These are phyloP conservation scores for Eudyptes chrysolophus DNA, from an alignment of 2,113 vertebrate species.

Conservation along the genomic window DNA sequence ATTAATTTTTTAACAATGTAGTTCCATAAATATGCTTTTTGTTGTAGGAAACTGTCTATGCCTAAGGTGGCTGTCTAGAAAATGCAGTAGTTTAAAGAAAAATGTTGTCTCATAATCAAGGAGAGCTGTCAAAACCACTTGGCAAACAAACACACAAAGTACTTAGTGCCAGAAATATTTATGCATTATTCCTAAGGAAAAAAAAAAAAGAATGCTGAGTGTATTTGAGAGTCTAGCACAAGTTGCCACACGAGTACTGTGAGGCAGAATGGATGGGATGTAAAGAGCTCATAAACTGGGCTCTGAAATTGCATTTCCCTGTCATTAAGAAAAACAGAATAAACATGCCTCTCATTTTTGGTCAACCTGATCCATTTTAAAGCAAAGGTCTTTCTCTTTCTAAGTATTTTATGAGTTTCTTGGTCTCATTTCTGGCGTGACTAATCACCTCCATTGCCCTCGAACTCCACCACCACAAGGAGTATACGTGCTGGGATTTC, in stretches of 20 bases:
- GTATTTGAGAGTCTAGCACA: background rate
- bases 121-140: slow-evolving; percentile 15
- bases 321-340: background rate
- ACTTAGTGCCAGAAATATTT: slow-evolving; percentile 6
- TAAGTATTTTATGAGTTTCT: background rate
- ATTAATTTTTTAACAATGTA: background rate
- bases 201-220: background rate
- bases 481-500: background rate
- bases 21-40: background rate
- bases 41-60: background rate
- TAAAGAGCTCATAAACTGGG: background rate
- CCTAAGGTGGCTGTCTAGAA: background rate
- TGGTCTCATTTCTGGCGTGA: background rate
- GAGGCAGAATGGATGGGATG: background rate
- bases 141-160: background rate
- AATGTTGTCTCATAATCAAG: slow-evolving; percentile 3
- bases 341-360: background rate
- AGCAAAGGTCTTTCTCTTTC: background rate
- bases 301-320: background rate
- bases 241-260: background rate
- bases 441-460: background rate
- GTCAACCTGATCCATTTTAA: background rate
- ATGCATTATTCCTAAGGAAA: background rate
- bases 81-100: slow-evolving; percentile 24
- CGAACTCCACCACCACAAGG: background rate